Conservation (phyloP, 2,888 invertebrate genomes). For the Apoda limacodes region DNA sequence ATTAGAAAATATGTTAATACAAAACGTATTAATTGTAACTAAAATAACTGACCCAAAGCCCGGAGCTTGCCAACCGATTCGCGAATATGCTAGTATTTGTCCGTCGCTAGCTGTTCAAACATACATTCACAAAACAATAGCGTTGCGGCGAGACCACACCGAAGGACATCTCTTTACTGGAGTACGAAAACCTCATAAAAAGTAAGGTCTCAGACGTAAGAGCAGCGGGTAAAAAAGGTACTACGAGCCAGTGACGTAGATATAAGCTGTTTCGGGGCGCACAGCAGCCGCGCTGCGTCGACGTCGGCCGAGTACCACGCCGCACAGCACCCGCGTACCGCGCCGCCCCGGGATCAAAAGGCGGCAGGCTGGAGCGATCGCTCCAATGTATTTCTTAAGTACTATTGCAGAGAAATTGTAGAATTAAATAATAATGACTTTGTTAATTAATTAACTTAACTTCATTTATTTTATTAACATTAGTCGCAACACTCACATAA, state of each 20-base stretch:
- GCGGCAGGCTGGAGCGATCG: conserved; percentile 16
- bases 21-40: conserved; percentile 7
- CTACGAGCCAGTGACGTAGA: conserved; percentile 13
- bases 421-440: too few relatives aligned
- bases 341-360: conserved; percentile 11
- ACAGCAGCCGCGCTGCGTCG: conserved; percentile 9
- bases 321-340: too few relatives aligned
- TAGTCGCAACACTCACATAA: too few relatives aligned
- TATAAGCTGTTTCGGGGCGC: too few relatives aligned
- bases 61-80: conserved; percentile 12
- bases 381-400: too few relatives aligned
- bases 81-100: conserved; percentile 13
- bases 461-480: too few relatives aligned
- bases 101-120: conserved; percentile 13
- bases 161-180: conserved; percentile 13
- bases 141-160: too few relatives aligned
- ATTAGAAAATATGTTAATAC: conserved; percentile 13
- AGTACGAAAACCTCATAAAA: too few relatives aligned
- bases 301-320: conserved; percentile 7
- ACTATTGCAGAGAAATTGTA: too few relatives aligned
- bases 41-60: conserved; percentile 10
- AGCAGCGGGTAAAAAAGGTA: too few relatives aligned
- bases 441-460: too few relatives aligned
- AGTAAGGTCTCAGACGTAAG: too few relatives aligned
- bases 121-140: conserved; percentile 10